Evolutionary conservation across 1,140 invertebrate genomes (phyloP), one percentile per base, ranked within the genome.

Genomic region (Hylaeus anthracinus): DNA sequence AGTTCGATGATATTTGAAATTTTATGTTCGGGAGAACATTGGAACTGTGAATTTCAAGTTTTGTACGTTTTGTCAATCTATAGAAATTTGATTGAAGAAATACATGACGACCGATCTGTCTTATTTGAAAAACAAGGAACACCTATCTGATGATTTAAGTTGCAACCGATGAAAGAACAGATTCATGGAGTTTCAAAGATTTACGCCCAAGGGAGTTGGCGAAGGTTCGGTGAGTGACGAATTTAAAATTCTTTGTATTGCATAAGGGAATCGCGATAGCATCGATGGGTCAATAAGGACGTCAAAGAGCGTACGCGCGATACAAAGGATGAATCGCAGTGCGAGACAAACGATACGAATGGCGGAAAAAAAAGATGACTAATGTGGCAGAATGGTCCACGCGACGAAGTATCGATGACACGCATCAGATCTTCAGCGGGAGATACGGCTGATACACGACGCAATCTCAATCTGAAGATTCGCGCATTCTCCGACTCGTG

Each of bases 391-490:
- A 69, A 67, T 45, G 58, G 9, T 60, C 26, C 55, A 37, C 48
- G 66, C 51, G 6, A 61, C 37, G 8, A 43, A 37, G 41, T 65
- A 73, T 72, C 77, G 77, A 79, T 79, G 77, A 79, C 70, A 73
- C 51, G 77, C 41, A 51, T 72, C 69, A 79, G 70, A 79, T 79
- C 41, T 60, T 55, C 14, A 15, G 26, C 39, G 5, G 41, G 37
- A 55, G 76, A 79, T 79, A 79, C 69, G 60, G 0, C 48, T 72
- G 79, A 81, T 75, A 81, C 79, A 66, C 72, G 64, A 81, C 64
- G 55, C 66, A 81, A 75, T 76, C 72, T 81, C 65, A 58, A 81
- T 81, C 72, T 48, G 53, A 39, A 61, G 79, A 69, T 81, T 81
- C 79, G 72, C 64, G 53, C 56, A 67, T 74, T 63, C 39, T 2